Evolutionary conservation across 2,888 invertebrate genomes (phyloP).

Genomic region (Idaea biselata): DNA sequence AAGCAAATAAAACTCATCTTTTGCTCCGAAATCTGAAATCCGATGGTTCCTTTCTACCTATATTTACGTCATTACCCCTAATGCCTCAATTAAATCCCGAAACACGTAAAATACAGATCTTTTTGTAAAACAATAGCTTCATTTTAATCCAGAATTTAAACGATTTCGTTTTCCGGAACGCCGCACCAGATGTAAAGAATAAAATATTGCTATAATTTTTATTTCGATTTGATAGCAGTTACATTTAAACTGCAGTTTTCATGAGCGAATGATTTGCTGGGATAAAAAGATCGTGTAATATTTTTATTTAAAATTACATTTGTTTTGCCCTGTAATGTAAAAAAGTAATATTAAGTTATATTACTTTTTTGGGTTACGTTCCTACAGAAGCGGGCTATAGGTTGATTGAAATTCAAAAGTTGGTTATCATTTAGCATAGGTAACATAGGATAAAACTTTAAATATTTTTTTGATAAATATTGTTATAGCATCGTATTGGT

Average conservation of each 20-base stretch:
- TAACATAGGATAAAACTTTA: too few species aligned
- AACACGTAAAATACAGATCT: not conserved
- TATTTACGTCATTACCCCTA: not conserved
- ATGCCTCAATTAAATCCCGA: conserved; percentile 1
- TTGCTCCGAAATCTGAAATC: not conserved
- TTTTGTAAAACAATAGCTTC: conserved; percentile 28
- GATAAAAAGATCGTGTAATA: not conserved
- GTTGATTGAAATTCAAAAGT: too few species aligned
- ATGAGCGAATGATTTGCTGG: conserved; percentile 5
- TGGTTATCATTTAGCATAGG: too few species aligned
- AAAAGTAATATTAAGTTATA: too few species aligned
- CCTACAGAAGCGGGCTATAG: too few species aligned
- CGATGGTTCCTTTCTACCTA: not conserved
- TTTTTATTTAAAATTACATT: not conserved
- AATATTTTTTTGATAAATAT: too few species aligned
- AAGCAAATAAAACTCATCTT: not conserved
- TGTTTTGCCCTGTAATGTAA: not conserved
- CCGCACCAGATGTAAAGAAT: conserved; percentile 43
- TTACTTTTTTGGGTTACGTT: too few species aligned
- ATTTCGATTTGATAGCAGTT: conserved; percentile 26
- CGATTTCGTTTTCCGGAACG: conserved; percentile 33
- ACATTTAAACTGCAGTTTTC: conserved; percentile 27
- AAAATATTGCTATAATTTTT: conserved; percentile 50
- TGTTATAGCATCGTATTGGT: too few species aligned
- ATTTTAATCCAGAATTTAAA: conserved; percentile 40